Conservation (phyloP, 1,140 invertebrate species). For the Ectropis grisescens region DNA sequence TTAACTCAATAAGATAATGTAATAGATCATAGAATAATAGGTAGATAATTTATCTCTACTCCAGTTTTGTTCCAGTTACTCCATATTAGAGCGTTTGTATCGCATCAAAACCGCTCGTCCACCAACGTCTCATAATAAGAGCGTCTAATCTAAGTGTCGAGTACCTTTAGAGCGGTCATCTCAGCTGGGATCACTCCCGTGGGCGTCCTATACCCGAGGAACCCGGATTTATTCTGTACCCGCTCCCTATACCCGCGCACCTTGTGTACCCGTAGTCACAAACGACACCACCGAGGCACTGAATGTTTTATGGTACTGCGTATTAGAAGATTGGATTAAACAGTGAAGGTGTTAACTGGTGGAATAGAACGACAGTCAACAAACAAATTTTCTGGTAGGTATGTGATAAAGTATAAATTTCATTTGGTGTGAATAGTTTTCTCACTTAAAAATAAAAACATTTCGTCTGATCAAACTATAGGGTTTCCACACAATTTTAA, state of each 20-base stretch:
- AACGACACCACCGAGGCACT: constrained; percentile 49
- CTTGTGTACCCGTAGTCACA: constrained; percentile 39
- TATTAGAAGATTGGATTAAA: constrained; percentile 40
- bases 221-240: constrained; percentile 62
- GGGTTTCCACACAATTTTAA: too few relatives aligned
- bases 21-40: too few relatives aligned
- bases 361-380: too few relatives aligned
- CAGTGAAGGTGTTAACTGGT: constrained; percentile 5
- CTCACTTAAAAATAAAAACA: too few relatives aligned
- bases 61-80: too few relatives aligned
- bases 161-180: constrained; percentile 56
- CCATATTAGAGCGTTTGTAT: constrained; percentile 1
- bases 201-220: constrained; percentile 47
- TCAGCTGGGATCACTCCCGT: constrained; percentile 44
- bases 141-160: constrained; percentile 51
- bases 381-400: too few relatives aligned
- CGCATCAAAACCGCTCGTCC: constrained; percentile 24
- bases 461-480: too few relatives aligned
- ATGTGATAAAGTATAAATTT: too few relatives aligned
- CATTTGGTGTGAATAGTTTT: too few relatives aligned
- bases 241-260: too few relatives aligned
- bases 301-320: constrained; percentile 33
- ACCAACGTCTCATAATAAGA: constrained; percentile 20
- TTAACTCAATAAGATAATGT: too few relatives aligned
- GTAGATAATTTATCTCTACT: too few relatives aligned